These are phyloP conservation scores for Oceanodroma tethys DNA, from an alignment of 2,113 vertebrate genomes.

Conservation along the genomic window DNA sequence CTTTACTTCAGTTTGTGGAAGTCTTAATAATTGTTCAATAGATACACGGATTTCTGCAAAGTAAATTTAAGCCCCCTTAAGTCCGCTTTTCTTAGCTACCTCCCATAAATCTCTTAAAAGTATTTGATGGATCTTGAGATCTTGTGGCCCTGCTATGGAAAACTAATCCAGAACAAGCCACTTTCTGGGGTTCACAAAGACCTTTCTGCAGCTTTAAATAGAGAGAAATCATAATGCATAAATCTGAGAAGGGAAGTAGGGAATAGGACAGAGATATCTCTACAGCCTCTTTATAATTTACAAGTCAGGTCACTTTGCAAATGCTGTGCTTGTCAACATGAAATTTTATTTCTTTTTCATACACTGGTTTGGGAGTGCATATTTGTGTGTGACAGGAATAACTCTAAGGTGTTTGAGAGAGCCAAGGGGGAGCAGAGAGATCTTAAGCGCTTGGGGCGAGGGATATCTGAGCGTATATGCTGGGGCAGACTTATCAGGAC, in stretches of 20 bases:
- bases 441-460: fast-evolving
- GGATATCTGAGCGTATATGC: fast-evolving
- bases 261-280: background rate
- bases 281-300: background rate
- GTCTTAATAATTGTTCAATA: background rate
- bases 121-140: background rate
- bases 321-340: background rate
- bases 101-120: background rate
- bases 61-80: background rate
- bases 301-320: background rate
- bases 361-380: fast-evolving
- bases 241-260: background rate
- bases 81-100: background rate
- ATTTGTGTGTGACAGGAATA: background rate
- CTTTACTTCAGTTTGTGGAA: background rate
- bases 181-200: background rate
- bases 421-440: background rate
- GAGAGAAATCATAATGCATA: background rate
- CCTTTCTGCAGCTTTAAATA: background rate
- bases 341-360: background rate
- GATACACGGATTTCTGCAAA: background rate
- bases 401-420: background rate
- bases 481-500: background rate
- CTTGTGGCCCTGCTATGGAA: background rate
- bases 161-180: background rate